These are phyloP conservation scores for Erpobdella octoculata DNA, from an alignment of 2,888 invertebrate species.

Conservation along the genomic window DNA sequence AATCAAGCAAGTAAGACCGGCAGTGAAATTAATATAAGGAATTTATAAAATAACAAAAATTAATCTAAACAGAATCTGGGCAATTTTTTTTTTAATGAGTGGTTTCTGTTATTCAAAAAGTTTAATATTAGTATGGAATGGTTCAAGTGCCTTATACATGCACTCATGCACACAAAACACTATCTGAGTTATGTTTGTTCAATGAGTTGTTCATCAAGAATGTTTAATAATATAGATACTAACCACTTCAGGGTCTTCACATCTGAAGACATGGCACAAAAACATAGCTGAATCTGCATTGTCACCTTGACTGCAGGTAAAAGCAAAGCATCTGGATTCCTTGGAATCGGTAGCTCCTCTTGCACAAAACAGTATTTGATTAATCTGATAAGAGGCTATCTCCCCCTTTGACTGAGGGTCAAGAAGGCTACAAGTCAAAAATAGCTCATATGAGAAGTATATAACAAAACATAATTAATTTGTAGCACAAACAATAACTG, in stretches of 20 bases:
- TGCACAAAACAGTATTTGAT: constrained; percentile 86
- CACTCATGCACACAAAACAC: not conserved
- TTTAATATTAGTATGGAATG: not conserved
- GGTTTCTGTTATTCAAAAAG: too few relatives aligned
- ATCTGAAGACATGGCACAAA: constrained; percentile 93
- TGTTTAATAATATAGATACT: too few relatives aligned
- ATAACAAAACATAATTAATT: too few relatives aligned
- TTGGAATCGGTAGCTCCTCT: constrained; percentile 70
- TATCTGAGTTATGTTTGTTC: too few relatives aligned
- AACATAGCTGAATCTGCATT: constrained; percentile 78
- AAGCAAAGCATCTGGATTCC: constrained; percentile 91
- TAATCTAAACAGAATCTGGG: too few relatives aligned
- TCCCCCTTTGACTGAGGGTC: constrained; percentile 73
- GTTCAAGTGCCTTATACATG: not conserved
- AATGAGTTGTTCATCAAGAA: not conserved
- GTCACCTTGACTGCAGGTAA: constrained; percentile 91
- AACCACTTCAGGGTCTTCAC: constrained; percentile 86
- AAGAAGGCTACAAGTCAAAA: constrained; percentile 54
- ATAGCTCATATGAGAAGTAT: too few relatives aligned
- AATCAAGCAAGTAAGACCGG: too few relatives aligned
- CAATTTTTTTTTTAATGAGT: too few relatives aligned
- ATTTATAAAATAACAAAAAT: too few relatives aligned
- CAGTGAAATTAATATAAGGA: too few relatives aligned
- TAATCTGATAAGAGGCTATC: constrained; percentile 80
- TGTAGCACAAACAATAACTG: too few relatives aligned